Evolutionary conservation across 1,140 invertebrate genomes (phyloP), one percentile per base, ranked within the genome.

Genomic region (Saccostrea echinata): DNA sequence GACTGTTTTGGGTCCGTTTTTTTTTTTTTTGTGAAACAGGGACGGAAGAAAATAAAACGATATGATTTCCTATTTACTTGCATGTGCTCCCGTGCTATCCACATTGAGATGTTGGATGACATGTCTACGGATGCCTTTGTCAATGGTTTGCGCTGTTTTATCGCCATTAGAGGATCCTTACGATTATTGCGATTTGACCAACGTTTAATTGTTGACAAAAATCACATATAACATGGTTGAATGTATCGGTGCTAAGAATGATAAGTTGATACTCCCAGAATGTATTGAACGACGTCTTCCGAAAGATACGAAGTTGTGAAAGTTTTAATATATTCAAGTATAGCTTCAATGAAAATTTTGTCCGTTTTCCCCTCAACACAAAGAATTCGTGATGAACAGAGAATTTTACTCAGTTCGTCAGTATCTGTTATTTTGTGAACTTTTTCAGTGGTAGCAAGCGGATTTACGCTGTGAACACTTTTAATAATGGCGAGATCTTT

Each of bases 41-140:
- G 21, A 89, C 35, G 30, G 12, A 35, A 27, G 52, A n/a, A 33
- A 18, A 57, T 11, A 71, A 83, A 35, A 90, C 88, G 55, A 3
- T 21, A 18, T 57, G 55, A 13, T 90, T 80, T 33, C 18, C 12
- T 18, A 13, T 57, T 57, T 57, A 57, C 55, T 51, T 92, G 90
- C 64, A 55, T 91, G 30, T 71, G 83, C 21, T 87, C 88, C 16
- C 82, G 88, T 12, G 88, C 90, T 18, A 86, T 91, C 0, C 90
- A 91, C 76, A 86, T 91, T 80, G 90, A 91, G 57, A 88, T 92
- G 86, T 68, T 90, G 13, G 89, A 91, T 57, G 89, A 89, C 43
- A 86, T 91, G 83, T 27, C 86, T 16, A 89, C 90, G 13, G 88
- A 91, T 86, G 51, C 89, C 9, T 90, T 89, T 53, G 90, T 92